phyloP scores from a whole-genome alignment of 2,113 vertebrate genomes.

The Panthera uncia region DNA sequence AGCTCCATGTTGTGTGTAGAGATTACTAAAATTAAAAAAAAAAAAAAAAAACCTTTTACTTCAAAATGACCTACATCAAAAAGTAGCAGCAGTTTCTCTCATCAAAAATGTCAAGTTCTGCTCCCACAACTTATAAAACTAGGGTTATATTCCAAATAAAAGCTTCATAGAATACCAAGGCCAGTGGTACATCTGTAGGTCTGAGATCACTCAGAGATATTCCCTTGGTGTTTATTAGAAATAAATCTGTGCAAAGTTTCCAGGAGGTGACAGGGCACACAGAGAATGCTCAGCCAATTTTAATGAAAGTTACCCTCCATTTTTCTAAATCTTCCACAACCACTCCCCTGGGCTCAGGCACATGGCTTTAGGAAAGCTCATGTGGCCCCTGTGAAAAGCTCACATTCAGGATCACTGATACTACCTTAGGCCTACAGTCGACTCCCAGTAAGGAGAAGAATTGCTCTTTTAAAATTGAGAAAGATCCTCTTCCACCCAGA shows the following conservation, averaged over 20 bases:
- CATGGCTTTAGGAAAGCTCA: background rate
- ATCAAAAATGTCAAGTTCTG: background rate
- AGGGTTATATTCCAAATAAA: background rate
- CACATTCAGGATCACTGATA: background rate
- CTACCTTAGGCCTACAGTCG: background rate
- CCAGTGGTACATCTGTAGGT: background rate
- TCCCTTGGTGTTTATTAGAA: background rate
- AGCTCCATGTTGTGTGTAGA: no score
- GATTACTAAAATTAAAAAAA: no score
- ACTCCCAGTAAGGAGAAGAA: background rate
- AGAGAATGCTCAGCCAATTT: background rate
- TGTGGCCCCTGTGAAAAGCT: background rate
- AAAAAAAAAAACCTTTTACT: background rate
- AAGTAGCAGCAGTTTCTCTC: background rate
- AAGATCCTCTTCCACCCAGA: background rate
- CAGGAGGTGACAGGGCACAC: background rate
- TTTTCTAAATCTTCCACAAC: background rate
- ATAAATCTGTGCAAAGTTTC: background rate
- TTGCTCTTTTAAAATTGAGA: background rate
- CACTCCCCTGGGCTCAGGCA: background rate
- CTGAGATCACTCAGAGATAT: background rate
- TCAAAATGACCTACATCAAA: background rate
- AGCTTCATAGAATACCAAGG: background rate
- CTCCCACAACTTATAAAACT: background rate
- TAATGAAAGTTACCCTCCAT: background rate